phyloP scores from a whole-genome alignment of 2,888 invertebrate species.

The Ophioninae sp. region DNA sequence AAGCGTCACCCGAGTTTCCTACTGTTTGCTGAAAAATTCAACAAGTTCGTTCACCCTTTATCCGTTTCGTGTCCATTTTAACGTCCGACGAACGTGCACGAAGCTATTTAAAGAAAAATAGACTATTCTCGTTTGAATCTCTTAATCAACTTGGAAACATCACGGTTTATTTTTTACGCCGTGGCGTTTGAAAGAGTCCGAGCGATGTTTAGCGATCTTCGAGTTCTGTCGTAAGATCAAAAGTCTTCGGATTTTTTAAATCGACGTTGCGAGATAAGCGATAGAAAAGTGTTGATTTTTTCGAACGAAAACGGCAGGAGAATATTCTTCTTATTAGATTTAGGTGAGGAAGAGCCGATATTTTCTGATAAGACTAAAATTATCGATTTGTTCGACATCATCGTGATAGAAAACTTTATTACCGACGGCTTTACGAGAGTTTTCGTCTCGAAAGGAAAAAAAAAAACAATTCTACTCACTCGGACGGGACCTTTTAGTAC shows the following conservation, averaged over 20 bases:
- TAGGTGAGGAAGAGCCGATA: background rate
- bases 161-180: no score
- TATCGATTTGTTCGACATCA: background rate
- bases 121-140: no score
- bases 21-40: no score
- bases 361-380: background rate
- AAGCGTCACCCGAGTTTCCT: background rate
- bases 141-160: no score
- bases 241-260: background rate
- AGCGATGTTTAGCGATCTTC: background rate
- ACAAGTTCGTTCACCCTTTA: no score
- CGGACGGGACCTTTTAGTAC: background rate
- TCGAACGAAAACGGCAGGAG: background rate
- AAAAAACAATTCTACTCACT: slow-evolving; percentile 1
- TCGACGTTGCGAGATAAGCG: background rate
- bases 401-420: background rate
- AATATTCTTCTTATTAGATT: background rate
- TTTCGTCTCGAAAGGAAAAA: background rate
- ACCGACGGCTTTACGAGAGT: background rate
- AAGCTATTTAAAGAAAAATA: no score
- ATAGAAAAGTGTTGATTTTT: background rate
- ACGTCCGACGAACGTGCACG: no score
- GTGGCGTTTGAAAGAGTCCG: background rate
- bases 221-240: background rate
- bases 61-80: no score